Evolutionary conservation across 2,797 vertebrate genomes (phyloP), one percentile per base, ranked within the genome.

Genomic region (Discoglossus pictus): DNA sequence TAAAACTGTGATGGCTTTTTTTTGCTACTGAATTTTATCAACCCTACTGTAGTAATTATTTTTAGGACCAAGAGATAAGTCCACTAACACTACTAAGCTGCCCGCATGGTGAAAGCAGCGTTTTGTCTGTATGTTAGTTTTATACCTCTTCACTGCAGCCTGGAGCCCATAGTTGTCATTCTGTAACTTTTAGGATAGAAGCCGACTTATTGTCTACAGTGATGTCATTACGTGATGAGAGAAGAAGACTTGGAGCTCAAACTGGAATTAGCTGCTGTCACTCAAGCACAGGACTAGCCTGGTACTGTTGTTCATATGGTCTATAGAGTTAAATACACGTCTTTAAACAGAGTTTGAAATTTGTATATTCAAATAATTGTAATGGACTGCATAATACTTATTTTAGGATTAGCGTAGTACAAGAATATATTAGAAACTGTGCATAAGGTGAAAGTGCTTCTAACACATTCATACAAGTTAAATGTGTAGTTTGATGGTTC

Each of bases 381-480:
- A 79, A 79, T 82, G 83, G 82, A 79, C 77, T 87, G 80, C 81
- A 80, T 87, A 83, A 84, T 81, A 78, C 84, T 89, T 87, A 83
- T 74, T 79, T 83, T 88, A 90, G 86, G 86, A 85, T 83, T 83
- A 80, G 83, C 88, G 83, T 87, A 90, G 86, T 82, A 79, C 76
- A 86, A 83, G 70, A 77, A 84, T 84, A 80, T 84, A 82, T 79
- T 86, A 86, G 83, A 84, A 88, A 78, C 83, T 35, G 78, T 85
- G 79, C 76, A 69, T 89, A 73, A 85, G 79, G 82, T 82, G 85
- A 86, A 81, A 87, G 87, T 76, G 73, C 74, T 61, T 46, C 72
- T 80, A 74, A 83, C 80, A 79, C 84, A 78, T 85, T 88, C 83
- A 80, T 79, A 36, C 66, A 73, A 80, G 76, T 88, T 84, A 80